These are phyloP conservation scores for Troides oblongomaculatus DNA, from an alignment of 2,888 invertebrate genomes.

Conservation along the genomic window DNA sequence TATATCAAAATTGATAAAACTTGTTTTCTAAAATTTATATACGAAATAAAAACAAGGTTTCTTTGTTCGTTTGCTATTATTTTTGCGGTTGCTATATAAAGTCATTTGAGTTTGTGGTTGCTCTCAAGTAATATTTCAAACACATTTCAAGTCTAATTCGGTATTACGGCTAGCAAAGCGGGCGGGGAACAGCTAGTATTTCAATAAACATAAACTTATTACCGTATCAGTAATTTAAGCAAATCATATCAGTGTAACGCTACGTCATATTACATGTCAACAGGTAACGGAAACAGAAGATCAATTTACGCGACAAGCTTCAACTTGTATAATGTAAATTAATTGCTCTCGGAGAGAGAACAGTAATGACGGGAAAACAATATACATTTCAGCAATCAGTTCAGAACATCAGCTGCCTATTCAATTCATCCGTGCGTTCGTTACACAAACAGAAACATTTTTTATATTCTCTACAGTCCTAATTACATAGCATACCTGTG, in stretches of 20 bases:
- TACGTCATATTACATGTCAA: neutral
- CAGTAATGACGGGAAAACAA: constrained; percentile 6
- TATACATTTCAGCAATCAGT: constrained; percentile 5
- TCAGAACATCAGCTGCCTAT: neutral
- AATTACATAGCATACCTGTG: too few relatives aligned
- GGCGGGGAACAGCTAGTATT: too few relatives aligned
- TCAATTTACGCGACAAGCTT: constrained; percentile 12
- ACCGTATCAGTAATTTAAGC: neutral
- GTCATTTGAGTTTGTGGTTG: too few relatives aligned
- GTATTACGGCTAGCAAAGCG: too few relatives aligned
- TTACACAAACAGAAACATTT: neutral
- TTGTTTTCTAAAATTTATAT: too few relatives aligned
- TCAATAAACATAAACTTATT: neutral
- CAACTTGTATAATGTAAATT: constrained; percentile 15
- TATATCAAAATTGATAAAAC: too few relatives aligned
- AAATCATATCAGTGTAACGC: neutral
- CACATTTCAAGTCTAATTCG: too few relatives aligned
- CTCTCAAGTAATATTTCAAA: too few relatives aligned
- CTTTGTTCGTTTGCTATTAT: too few relatives aligned
- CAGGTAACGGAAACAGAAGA: neutral
- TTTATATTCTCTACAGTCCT: neutral
- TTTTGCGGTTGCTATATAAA: too few relatives aligned
- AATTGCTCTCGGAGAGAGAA: constrained; percentile 3
- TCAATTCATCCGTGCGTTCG: neutral
- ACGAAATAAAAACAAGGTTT: too few relatives aligned